Conservation (phyloP, 2,888 invertebrate species). For the Smittia sp. region DNA sequence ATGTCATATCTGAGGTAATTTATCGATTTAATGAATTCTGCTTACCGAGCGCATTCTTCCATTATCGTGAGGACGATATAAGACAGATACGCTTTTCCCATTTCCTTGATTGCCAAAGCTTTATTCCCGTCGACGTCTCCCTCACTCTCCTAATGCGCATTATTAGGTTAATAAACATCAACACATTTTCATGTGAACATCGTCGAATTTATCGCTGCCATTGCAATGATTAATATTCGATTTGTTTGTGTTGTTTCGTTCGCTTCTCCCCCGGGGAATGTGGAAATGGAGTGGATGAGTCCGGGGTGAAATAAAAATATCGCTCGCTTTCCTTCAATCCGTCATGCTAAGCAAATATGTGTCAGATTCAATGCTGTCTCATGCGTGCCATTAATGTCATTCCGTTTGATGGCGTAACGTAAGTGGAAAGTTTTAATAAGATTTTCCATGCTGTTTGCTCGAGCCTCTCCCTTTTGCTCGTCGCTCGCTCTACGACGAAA, state of each 20-base stretch:
- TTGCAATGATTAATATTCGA: constrained; percentile 36
- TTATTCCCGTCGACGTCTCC: not conserved
- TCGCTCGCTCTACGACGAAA: not conserved
- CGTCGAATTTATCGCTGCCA: not conserved
- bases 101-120: not conserved
- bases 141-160: not conserved
- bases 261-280: not conserved
- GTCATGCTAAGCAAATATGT: constrained; percentile 36
- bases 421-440: not conserved
- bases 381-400: not conserved
- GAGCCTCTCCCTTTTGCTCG: not conserved
- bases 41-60: constrained; percentile 25
- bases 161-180: constrained; percentile 31
- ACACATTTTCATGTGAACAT: constrained; percentile 25
- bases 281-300: not conserved
- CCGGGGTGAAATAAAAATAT: not conserved
- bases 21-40: constrained; percentile 37
- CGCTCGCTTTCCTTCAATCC: not conserved
- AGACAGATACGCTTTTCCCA: not conserved
- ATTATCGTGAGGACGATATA: not conserved
- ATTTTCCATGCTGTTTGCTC: not conserved
- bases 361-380: constrained; percentile 12
- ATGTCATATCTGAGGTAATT: constrained; percentile 29
- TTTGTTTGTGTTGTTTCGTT: not conserved
- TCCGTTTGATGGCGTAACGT: not conserved